These are phyloP conservation scores for Aporophyla lueneburgensis DNA, from an alignment of 2,888 invertebrate species.

Conservation along the genomic window DNA sequence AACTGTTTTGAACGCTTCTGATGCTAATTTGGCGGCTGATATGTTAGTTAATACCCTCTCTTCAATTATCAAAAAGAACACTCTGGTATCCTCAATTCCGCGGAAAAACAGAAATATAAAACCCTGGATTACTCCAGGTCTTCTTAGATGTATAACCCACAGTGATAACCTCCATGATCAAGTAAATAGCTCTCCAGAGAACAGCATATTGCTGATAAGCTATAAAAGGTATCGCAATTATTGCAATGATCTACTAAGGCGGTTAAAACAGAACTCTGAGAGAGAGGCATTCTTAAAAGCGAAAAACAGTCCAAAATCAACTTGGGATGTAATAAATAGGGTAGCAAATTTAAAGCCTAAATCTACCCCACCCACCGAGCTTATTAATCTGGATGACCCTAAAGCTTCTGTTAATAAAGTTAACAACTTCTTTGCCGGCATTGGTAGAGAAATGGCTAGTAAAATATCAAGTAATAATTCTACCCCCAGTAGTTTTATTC, in stretches of 20 bases:
- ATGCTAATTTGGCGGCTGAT: neutral
- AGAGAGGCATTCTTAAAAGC: neutral
- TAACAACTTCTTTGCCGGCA: neutral
- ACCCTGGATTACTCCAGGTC: neutral
- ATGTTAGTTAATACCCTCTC: neutral
- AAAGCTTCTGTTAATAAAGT: neutral
- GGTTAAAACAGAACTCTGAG: neutral
- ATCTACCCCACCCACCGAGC: neutral
- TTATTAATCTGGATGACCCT: neutral
- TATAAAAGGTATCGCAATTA: neutral
- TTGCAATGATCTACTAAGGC: neutral
- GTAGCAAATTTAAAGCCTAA: neutral
- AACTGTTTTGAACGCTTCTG: neutral
- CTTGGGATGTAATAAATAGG: neutral
- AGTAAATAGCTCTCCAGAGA: neutral
- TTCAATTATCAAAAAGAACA: neutral
- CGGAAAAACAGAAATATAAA: neutral
- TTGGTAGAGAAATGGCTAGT: neutral
- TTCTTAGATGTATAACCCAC: neutral
- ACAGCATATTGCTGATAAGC: neutral
- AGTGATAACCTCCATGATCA: neutral
- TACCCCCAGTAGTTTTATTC: too few relatives aligned
- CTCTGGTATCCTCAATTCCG: neutral
- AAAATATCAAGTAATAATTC: too few relatives aligned
- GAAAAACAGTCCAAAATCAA: neutral